Evolutionary conservation across 2,113 vertebrate genomes (phyloP).

Genomic region (human (Homo sapiens)): GRCh38 chr6:136050001-136050500

Average conservation of each 20-base stretch:
- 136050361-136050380: not conserved
- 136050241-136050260: not conserved
- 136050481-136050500: not conserved
- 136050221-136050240: not conserved
- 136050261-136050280: not conserved
- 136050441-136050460: not conserved
- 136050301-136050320: conserved; percentile 5
- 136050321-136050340: not conserved
- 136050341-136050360: not conserved
- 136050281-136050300: not conserved
- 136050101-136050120: not conserved
- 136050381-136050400: not conserved
- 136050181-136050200: not conserved
- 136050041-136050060: not conserved
- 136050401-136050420: not conserved
- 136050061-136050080: not conserved
- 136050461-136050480: not conserved
- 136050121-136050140: not conserved
- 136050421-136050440: not conserved
- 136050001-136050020: not conserved
- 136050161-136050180: not conserved
- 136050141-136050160: not conserved
- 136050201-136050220: not conserved
- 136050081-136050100: not conserved
- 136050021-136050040: not conserved